These are phyloP conservation scores for Dermatemys mawii DNA, from an alignment of 2,113 vertebrate genomes.

Conservation along the genomic window DNA sequence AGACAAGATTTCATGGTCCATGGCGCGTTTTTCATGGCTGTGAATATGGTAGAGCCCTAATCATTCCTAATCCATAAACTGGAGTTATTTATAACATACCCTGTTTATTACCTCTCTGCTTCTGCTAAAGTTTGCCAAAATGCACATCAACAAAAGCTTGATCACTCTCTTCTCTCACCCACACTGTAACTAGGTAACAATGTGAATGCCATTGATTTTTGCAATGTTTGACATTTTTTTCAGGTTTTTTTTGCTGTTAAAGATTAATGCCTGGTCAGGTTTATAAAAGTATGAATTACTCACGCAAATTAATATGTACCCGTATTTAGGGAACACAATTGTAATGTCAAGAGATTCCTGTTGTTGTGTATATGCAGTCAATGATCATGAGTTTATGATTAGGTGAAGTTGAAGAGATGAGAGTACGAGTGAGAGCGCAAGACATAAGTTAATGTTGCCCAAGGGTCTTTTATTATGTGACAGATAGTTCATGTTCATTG, in stretches of 20 bases:
- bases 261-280: neutral
- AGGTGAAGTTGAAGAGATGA: constrained; percentile 36
- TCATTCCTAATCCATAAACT: neutral
- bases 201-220: neutral
- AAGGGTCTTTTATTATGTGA: neutral
- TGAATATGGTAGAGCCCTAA: neutral
- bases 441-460: constrained; percentile 2
- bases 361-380: neutral
- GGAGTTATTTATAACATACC: neutral
- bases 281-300: neutral
- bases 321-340: neutral
- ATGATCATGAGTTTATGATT: neutral
- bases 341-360: constrained; percentile 8
- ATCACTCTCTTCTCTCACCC: neutral
- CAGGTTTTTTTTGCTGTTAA: neutral
- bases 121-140: neutral
- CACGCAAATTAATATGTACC: neutral
- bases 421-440: constrained; percentile 2
- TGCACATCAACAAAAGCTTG: neutral
- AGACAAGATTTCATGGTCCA: no score
- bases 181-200: neutral
- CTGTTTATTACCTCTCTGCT: neutral
- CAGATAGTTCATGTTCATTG: neutral
- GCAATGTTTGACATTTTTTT: neutral
- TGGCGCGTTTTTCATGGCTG: no score